These are phyloP conservation scores for Octopus sinensis DNA, from an alignment of 1,140 invertebrate genomes.

Conservation along the genomic window DNA sequence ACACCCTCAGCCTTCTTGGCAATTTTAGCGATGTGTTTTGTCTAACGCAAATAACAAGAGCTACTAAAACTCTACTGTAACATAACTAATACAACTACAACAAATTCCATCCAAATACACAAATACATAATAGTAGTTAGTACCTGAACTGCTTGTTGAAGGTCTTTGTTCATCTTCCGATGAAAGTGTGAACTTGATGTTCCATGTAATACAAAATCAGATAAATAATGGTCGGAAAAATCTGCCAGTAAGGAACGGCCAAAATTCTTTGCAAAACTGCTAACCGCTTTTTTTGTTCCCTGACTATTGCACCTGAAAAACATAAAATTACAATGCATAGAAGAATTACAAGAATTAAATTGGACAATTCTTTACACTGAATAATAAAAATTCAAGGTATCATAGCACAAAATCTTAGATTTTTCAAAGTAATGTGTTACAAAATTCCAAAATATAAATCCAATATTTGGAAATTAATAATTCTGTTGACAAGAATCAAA, in stretches of 20 bases:
- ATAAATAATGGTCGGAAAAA: constrained; percentile 70
- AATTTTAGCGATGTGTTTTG: too few relatives aligned
- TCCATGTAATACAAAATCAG: constrained; percentile 73
- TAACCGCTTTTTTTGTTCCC: constrained; percentile 22
- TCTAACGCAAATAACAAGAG: too few relatives aligned
- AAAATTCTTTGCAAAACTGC: constrained; percentile 52
- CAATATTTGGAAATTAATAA: too few relatives aligned
- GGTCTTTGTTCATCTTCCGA: constrained; percentile 53
- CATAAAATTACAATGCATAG: not conserved
- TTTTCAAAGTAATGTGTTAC: too few relatives aligned
- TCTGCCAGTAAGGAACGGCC: constrained; percentile 65
- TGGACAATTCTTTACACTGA: too few relatives aligned
- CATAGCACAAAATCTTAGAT: too few relatives aligned
- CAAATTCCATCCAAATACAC: not conserved
- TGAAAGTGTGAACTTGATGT: constrained; percentile 52
- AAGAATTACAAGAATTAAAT: too few relatives aligned
- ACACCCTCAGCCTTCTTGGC: too few relatives aligned
- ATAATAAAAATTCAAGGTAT: too few relatives aligned
- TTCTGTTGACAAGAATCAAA: too few relatives aligned
- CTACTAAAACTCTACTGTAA: too few relatives aligned
- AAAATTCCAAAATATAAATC: too few relatives aligned
- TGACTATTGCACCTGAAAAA: constrained; percentile 7
- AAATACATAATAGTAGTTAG: not conserved
- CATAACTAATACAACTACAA: not conserved
- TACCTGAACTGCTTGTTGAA: constrained; percentile 63